These are phyloP conservation scores for Bembecia ichneumoniformis DNA, from an alignment of 2,888 invertebrate genomes.

Conservation along the genomic window DNA sequence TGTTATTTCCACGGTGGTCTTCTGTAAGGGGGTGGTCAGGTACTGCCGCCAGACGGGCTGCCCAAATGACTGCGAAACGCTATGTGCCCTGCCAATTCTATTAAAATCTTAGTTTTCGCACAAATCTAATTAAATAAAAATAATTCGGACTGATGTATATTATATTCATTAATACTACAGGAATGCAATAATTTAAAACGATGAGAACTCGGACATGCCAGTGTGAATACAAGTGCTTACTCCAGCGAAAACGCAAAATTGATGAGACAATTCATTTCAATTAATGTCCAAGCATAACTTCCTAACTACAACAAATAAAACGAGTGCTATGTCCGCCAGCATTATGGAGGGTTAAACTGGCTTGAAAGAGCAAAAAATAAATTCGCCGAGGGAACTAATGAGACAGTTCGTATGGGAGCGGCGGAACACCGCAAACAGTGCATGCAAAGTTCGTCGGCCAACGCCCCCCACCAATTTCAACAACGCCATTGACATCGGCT, in stretches of 20 bases:
- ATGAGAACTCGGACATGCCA: background rate
- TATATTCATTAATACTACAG: no score
- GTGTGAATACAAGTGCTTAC: conserved; percentile 10
- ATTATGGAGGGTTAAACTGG: conserved; percentile 41
- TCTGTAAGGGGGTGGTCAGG: no score
- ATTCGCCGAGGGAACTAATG: conserved; percentile 44
- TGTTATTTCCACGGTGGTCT: no score
- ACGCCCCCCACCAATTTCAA: conserved; percentile 40
- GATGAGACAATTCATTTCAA: conserved; percentile 34
- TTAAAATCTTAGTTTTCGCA: no score
- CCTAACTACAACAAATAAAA: conserved; percentile 31
- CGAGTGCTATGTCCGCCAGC: conserved; percentile 31
- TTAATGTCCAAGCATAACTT: conserved; percentile 31
- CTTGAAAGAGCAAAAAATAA: conserved; percentile 38
- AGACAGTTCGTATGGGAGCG: conserved; percentile 40
- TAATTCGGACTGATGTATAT: background rate
- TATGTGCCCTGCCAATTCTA: no score
- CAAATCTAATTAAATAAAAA: background rate
- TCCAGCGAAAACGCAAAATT: conserved; percentile 21
- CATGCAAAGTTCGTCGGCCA: conserved; percentile 22
- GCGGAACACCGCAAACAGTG: conserved; percentile 17
- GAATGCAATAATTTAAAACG: background rate
- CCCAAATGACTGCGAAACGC: no score
- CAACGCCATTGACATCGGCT: conserved; percentile 29
- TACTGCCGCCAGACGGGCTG: no score